A percentile compares a stretch with the other conserved stretches of the same genome.
Conservation (phyloP, 2,888 invertebrate species). For the Calephelis perditalis region DNA sequence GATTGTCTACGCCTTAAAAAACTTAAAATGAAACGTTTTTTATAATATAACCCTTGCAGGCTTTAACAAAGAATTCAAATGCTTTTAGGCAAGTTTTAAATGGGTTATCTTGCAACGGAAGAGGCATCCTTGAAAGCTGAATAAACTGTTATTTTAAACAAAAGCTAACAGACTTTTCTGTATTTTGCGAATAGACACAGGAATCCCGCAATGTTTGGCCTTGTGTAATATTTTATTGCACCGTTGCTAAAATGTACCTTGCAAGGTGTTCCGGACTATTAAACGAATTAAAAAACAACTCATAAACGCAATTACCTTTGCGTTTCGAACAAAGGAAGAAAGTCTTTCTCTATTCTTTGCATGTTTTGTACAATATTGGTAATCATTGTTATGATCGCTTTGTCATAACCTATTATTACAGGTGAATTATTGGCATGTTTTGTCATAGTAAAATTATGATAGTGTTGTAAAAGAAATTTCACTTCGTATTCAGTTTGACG, state of each 20-base stretch:
- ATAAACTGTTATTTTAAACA: conserved; percentile 33
- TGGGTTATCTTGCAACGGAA: conserved; percentile 53
- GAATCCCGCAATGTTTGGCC: conserved; percentile 72
- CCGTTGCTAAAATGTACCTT: conserved; percentile 71
- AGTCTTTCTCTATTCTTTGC: conserved; percentile 66
- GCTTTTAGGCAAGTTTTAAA: conserved; percentile 46
- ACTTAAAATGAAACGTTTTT: conserved; percentile 42
- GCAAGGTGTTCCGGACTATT: conserved; percentile 62
- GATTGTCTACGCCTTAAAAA: conserved; percentile 49
- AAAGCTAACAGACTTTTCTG: conserved; percentile 38
- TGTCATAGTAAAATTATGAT: conserved; percentile 32
- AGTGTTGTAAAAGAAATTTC: conserved; percentile 5
- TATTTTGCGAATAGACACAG: conserved; percentile 40
- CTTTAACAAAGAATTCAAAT: conserved; percentile 45
- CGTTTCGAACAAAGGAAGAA: conserved; percentile 58
- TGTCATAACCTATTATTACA: conserved; percentile 42
- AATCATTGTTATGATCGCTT: conserved; percentile 49
- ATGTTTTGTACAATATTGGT: conserved; percentile 47
- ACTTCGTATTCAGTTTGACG: conserved; percentile 26
- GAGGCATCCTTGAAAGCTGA: conserved; percentile 26
- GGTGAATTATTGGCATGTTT: conserved; percentile 48
- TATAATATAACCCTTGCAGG: conserved; percentile 63
- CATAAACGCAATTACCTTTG: conserved; percentile 55
- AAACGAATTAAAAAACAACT: conserved; percentile 58
- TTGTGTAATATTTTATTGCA: conserved; percentile 67